phyloP scores from a whole-genome alignment of 2,797 vertebrate species.

The Ataeniobius toweri region DNA sequence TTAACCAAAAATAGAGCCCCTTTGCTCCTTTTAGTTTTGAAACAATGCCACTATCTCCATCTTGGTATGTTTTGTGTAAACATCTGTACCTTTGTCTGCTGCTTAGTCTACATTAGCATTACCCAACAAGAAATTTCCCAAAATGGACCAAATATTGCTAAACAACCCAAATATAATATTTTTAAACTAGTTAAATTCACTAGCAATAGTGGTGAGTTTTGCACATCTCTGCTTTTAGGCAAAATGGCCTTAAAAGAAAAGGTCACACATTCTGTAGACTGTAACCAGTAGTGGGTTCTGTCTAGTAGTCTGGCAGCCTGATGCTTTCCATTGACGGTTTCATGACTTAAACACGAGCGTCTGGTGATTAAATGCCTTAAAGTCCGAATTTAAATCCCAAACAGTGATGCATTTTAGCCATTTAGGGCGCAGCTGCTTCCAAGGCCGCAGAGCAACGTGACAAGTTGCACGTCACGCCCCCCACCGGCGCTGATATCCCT shows the following conservation, averaged over 20 bases:
- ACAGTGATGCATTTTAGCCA: neutral
- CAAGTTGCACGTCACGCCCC: constrained; percentile 47
- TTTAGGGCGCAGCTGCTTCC: neutral
- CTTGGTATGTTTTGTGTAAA: constrained; percentile 17
- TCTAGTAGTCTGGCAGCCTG: neutral
- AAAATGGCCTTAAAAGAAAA: neutral
- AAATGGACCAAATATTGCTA: constrained; percentile 16
- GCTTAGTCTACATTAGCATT: constrained; percentile 7
- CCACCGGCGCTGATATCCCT: neutral
- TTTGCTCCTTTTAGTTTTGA: constrained; percentile 7
- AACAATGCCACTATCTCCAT: neutral
- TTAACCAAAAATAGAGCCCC: neutral
- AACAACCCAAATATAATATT: constrained; percentile 8
- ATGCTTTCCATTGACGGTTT: neutral
- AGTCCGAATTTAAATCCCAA: neutral
- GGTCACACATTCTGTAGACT: constrained; percentile 5
- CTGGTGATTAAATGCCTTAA: neutral
- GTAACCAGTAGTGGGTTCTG: neutral
- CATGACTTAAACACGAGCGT: accelerated
- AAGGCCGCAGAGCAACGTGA: constrained; percentile 51
- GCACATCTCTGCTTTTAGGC: neutral
- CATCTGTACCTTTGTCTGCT: constrained; percentile 4
- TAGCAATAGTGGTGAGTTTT: neutral
- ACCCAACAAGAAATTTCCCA: constrained; percentile 19
- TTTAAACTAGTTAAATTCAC: constrained; percentile 7